phyloP scores from a whole-genome alignment of 2,113 vertebrate genomes.

The Scolopax mira region DNA sequence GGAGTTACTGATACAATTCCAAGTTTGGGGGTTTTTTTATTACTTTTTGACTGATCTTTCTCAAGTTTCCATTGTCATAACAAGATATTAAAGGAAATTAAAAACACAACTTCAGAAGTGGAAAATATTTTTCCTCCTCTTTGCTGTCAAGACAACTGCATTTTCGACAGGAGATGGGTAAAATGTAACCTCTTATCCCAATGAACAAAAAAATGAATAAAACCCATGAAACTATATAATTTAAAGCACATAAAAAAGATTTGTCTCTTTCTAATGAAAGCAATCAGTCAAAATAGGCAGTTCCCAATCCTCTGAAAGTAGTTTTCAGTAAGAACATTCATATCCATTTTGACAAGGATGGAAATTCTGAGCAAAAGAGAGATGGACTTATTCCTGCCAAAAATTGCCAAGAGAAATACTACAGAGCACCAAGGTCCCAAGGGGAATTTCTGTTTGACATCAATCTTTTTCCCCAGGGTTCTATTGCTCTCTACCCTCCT shows the following conservation, averaged over 20 bases:
- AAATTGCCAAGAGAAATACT: neutral
- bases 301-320: neutral
- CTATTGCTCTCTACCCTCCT: neutral
- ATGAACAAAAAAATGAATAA: constrained; percentile 32
- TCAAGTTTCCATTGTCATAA: constrained; percentile 11
- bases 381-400: neutral
- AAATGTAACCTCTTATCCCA: constrained; percentile 6
- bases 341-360: constrained; percentile 10
- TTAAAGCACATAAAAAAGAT: constrained; percentile 18
- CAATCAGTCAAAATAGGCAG: constrained; percentile 41
- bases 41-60: neutral
- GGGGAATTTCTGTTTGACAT: neutral
- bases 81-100: constrained; percentile 14
- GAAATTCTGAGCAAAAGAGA: neutral
- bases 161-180: neutral
- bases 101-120: neutral
- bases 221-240: neutral
- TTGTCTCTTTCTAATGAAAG: constrained; percentile 42
- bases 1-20: neutral
- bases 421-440: neutral
- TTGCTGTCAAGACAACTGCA: constrained; percentile 19
- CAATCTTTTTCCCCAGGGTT: neutral
- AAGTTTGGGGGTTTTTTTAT: neutral
- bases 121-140: constrained; percentile 27
- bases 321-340: neutral